phyloP scores from a whole-genome alignment of 2,113 vertebrate genomes.

The Condylura cristata region DNA sequence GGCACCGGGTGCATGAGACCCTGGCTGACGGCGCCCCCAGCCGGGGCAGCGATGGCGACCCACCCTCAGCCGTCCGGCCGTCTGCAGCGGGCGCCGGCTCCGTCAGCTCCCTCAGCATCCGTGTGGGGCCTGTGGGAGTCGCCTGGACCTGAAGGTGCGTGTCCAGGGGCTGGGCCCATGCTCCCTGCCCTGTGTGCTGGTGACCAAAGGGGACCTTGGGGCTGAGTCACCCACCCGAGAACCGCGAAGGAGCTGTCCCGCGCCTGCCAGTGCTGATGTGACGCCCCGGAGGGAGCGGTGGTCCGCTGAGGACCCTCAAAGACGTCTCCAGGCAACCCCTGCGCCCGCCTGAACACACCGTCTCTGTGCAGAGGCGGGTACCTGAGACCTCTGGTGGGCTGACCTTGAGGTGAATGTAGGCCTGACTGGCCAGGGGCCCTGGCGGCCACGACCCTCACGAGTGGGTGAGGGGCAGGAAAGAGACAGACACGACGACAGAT shows the following conservation, averaged over 20 bases:
- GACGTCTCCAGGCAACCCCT: too few species aligned
- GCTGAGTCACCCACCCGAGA: neutral
- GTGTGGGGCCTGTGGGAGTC: too few species aligned
- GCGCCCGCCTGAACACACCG: too few species aligned
- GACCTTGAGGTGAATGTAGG: neutral
- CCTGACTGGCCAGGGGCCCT: too few species aligned
- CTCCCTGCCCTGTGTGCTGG: neutral
- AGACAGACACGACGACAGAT: accelerated
- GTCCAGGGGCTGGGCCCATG: too few species aligned
- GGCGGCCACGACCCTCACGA: accelerated
- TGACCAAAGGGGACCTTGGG: neutral
- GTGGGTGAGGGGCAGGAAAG: too few species aligned
- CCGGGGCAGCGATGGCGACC: neutral
- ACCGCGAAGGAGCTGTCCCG: neutral
- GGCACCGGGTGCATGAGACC: too few species aligned
- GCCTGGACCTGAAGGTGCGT: neutral
- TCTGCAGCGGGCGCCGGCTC: too few species aligned
- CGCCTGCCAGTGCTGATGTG: too few species aligned
- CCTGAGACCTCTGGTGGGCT: accelerated
- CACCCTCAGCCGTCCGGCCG: accelerated
- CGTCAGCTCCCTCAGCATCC: too few species aligned
- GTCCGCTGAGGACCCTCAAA: neutral
- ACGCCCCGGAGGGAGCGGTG: too few species aligned
- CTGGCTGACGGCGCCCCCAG: accelerated
- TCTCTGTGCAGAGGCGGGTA: too few species aligned